Evolutionary conservation across 1,140 invertebrate genomes (phyloP).

Genomic region (Drosophila albomicans): DNA sequence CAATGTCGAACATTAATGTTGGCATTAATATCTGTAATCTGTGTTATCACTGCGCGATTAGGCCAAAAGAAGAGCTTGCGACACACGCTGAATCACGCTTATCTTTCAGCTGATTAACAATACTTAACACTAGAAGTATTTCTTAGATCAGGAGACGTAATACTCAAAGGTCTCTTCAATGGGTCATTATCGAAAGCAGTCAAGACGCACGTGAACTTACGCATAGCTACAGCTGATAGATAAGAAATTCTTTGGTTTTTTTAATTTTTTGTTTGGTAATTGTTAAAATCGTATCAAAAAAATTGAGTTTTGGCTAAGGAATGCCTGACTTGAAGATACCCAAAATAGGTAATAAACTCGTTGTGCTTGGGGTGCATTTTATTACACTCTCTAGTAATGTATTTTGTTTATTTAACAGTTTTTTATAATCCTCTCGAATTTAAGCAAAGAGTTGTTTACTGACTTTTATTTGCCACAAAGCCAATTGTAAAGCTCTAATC

Average conservation of each 20-base stretch:
- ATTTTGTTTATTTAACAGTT: no score
- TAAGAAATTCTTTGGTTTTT: constrained; percentile 14
- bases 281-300: constrained; percentile 10
- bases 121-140: no score
- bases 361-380: not conserved
- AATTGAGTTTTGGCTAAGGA: not conserved
- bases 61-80: not conserved
- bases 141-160: constrained; percentile 42
- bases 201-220: constrained; percentile 54
- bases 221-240: constrained; percentile 23
- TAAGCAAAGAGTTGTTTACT: not conserved
- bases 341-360: not conserved
- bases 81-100: constrained; percentile 42
- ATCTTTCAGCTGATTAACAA: constrained; percentile 1
- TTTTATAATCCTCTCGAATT: no score
- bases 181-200: constrained; percentile 64
- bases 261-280: constrained; percentile 21
- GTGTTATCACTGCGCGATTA: constrained; percentile 7
- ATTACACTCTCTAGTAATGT: no score
- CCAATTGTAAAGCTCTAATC: constrained; percentile 14
- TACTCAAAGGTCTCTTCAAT: constrained; percentile 52
- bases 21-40: constrained; percentile 1
- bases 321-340: constrained; percentile 11
- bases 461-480: not conserved
- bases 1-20: constrained; percentile 7